phyloP scores from a whole-genome alignment of 2,888 invertebrate species.

The Calephelis perditalis region DNA sequence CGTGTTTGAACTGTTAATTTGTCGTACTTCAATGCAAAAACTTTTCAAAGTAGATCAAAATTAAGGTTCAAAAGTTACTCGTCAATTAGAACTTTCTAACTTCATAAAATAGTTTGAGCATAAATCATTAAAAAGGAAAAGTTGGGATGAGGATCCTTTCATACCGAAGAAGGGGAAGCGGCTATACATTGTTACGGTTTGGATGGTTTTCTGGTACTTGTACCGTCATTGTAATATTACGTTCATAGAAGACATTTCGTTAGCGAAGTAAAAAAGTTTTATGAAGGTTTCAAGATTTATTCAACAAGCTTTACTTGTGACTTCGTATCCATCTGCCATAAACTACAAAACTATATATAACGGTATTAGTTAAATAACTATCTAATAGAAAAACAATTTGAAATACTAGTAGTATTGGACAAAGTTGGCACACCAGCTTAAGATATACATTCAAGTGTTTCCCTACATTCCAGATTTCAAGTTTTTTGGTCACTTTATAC shows the following conservation, averaged over 20 bases:
- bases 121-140: slow-evolving; percentile 18
- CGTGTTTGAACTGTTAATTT: background rate
- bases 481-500: too few relatives aligned
- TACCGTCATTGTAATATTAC: background rate
- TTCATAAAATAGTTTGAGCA: slow-evolving; percentile 10
- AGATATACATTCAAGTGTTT: too few relatives aligned
- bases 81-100: background rate
- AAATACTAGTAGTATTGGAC: too few relatives aligned
- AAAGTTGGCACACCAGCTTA: too few relatives aligned
- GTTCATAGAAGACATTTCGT: background rate
- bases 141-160: slow-evolving; percentile 15
- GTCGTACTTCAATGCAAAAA: background rate
- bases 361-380: too few relatives aligned
- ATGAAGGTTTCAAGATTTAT: too few relatives aligned
- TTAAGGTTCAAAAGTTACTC: background rate
- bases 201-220: background rate
- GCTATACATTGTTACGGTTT: slow-evolving; percentile 11
- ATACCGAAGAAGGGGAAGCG: slow-evolving; percentile 2
- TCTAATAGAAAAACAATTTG: too few relatives aligned
- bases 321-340: too few relatives aligned
- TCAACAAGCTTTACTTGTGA: too few relatives aligned
- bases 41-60: background rate
- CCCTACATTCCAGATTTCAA: too few relatives aligned
- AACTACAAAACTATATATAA: too few relatives aligned
- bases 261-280: too few relatives aligned